phyloP scores from a whole-genome alignment of 2,888 invertebrate species.

The Seladonia tumulorum region DNA sequence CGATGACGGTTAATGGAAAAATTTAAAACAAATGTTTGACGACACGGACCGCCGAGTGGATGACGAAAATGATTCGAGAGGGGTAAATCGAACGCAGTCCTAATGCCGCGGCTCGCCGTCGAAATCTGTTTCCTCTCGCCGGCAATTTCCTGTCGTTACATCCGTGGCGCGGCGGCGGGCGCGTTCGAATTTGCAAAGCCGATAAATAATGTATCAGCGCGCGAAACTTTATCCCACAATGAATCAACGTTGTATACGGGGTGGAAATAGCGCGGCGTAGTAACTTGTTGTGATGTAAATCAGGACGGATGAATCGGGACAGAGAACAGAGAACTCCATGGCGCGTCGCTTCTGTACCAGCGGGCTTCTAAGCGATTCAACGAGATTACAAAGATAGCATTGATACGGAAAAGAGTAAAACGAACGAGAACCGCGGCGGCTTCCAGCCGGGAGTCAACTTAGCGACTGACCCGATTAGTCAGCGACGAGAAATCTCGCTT shows the following conservation, averaged over 20 bases:
- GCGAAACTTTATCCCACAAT: slow-evolving; percentile 62
- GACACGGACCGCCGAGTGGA: not conserved
- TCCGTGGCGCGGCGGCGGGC: slow-evolving; percentile 24
- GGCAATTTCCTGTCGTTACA: slow-evolving; percentile 41
- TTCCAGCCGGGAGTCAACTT: slow-evolving; percentile 27
- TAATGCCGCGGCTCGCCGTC: slow-evolving; percentile 17
- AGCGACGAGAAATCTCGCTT: slow-evolving; percentile 18
- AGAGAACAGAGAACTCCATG: slow-evolving; percentile 64
- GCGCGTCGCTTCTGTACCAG: slow-evolving; percentile 36
- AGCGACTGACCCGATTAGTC: slow-evolving; percentile 28
- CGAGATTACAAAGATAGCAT: slow-evolving; percentile 42
- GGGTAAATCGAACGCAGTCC: slow-evolving; percentile 23
- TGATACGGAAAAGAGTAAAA: slow-evolving; percentile 23
- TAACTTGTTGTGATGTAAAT: slow-evolving; percentile 70
- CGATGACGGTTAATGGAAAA: not conserved
- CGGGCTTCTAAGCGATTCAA: slow-evolving; percentile 39
- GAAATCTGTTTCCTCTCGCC: slow-evolving; percentile 41
- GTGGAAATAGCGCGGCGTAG: slow-evolving; percentile 57
- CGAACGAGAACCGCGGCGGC: slow-evolving; percentile 4
- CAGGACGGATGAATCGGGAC: slow-evolving; percentile 64
- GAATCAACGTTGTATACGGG: slow-evolving; percentile 64
- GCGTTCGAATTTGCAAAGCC: slow-evolving; percentile 54
- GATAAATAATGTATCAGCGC: slow-evolving; percentile 71
- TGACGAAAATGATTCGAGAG: slow-evolving; percentile 15
- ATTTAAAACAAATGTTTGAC: not conserved